Conservation (phyloP, 2,888 invertebrate species). For the Drosophila rubida region DNA sequence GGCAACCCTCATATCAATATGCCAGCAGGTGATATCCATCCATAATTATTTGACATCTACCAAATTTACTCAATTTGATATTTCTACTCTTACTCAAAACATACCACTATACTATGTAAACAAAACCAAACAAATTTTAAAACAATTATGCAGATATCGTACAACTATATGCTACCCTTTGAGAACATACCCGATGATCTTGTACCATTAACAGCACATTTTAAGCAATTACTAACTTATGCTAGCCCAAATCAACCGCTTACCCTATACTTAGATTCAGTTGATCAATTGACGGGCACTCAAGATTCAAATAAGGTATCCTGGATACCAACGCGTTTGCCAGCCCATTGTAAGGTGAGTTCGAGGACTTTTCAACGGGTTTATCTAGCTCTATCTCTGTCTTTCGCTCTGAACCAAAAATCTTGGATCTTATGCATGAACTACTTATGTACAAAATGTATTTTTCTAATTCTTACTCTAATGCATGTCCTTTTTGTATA, state of each 20-base stretch:
- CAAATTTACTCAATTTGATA: conserved; percentile 27
- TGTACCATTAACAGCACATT: conserved; percentile 97
- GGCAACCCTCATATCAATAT: conserved; percentile 97
- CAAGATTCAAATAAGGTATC: conserved; percentile 98
- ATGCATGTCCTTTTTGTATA: conserved; percentile 48
- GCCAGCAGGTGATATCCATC: conserved; percentile 91
- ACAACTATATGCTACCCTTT: conserved; percentile 95
- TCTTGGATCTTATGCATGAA: conserved; percentile 19
- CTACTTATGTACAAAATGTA: neutral
- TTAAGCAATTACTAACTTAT: conserved; percentile 95
- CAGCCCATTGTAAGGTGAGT: conserved; percentile 93
- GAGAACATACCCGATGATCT: conserved; percentile 98
- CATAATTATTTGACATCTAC: conserved; percentile 13
- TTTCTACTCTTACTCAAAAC: conserved; percentile 26
- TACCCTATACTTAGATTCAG: conserved; percentile 96
- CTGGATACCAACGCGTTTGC: conserved; percentile 97
- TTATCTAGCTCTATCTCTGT: neutral
- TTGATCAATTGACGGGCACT: conserved; percentile 97
- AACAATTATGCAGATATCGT: conserved; percentile 89
- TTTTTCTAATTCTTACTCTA: neutral
- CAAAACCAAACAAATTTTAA: conserved; percentile 11
- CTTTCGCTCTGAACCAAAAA: conserved; percentile 5
- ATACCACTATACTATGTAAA: conserved; percentile 4
- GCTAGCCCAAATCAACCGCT: conserved; percentile 94
- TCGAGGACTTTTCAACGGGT: conserved; percentile 7